Evolutionary conservation across 2,888 invertebrate genomes (phyloP), one percentile per base, ranked within the genome.

Genomic region (Dynastes tityus): DNA sequence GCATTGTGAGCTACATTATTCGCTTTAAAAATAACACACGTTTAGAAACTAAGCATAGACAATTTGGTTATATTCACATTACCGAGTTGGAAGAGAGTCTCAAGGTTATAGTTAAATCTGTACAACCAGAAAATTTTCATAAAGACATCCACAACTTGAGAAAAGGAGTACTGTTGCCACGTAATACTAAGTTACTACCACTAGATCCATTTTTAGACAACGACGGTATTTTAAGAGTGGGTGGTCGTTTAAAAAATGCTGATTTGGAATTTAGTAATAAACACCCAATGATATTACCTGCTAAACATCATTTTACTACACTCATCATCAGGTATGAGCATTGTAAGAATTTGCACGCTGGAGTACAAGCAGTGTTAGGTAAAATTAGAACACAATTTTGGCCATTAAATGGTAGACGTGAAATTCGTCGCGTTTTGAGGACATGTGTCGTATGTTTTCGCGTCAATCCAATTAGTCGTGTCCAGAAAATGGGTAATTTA

Each of bases 191-290:
- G n/a, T 27, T 80, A 2, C 37, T 71, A 27, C 49, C 68, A 8
- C 64, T 83, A 13, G 82, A 80, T 74, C 82, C 82, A 5, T 82
- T 81, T 55, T 27, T 83, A 4, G 82, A 84, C 22, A 29, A 75
- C 8, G 27, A 16, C 16, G 16, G 16, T 16, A 16, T 16, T 16
- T 16, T 16, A 16, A 16, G 16, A 16, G 16, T 16, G 16, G 16
- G 16, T 16, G 16, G 16, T 16, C 16, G 16, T 16, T 16, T 16
- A 16, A 16, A 16, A 16, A 16, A 16, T 16, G 16, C 16, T 16
- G 16, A 16, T 16, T 58, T 13, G 76, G 77, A 45, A 65, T 80
- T 6, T 63, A 73, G 79, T 32, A 61, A 63, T 63, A 75, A 58
- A 40, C 75, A 63, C 16, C 75, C 61, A 4, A 61, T 75, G 5